Conservation (phyloP, 2,797 vertebrate species). For the Pelochelys cantorii region DNA sequence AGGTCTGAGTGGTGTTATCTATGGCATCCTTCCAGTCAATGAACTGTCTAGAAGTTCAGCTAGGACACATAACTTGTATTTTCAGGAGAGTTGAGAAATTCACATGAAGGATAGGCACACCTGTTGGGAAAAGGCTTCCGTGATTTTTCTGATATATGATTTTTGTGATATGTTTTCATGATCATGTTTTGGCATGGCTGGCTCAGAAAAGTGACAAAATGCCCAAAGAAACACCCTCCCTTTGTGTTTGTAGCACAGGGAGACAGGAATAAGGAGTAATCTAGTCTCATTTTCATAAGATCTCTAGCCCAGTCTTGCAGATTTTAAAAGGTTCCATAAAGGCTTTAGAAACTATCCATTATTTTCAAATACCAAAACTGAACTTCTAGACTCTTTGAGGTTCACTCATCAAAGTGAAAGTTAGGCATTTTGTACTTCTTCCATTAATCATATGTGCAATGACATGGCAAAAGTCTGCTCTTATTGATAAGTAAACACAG, state of each 20-base stretch:
- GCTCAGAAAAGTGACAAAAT: neutral
- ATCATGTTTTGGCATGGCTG: neutral
- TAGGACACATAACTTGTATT: neutral
- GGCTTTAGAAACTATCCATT: neutral
- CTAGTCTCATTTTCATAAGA: neutral
- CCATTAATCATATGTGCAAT: neutral
- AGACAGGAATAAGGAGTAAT: neutral
- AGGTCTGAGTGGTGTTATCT: neutral
- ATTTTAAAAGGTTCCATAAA: neutral
- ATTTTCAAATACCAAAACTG: neutral
- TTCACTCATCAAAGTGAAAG: neutral
- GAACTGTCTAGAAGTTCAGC: constrained; percentile 43
- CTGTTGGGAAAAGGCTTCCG: neutral
- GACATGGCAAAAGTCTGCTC: neutral
- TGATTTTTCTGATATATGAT: neutral
- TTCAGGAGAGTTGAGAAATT: neutral
- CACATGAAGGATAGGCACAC: neutral
- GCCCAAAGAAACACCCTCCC: neutral
- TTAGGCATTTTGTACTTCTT: neutral
- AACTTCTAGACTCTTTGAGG: neutral
- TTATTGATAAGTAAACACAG: neutral
- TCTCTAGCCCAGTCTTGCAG: neutral
- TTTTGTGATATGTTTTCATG: constrained; percentile 4
- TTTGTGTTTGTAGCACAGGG: neutral
- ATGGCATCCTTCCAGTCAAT: constrained; percentile 45